phyloP scores from a whole-genome alignment of 2,113 vertebrate species.

The Stictonetta naevosa region DNA sequence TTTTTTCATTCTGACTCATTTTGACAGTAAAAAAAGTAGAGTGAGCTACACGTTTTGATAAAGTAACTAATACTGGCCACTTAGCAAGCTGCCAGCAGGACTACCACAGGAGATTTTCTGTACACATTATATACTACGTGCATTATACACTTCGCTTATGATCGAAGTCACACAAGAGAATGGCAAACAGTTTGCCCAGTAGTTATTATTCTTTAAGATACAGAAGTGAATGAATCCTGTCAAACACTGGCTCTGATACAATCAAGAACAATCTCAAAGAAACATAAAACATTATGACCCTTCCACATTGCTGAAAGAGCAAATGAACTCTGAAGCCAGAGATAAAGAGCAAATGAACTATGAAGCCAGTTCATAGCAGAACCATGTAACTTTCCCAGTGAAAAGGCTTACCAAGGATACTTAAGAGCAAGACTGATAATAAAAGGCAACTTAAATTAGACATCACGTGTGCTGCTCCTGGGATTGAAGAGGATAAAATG shows the following conservation, averaged over 20 bases:
- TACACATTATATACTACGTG: background rate
- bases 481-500: background rate
- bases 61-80: background rate
- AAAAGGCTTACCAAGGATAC: background rate
- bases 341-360: background rate
- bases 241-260: background rate
- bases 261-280: background rate
- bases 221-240: background rate
- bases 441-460: background rate
- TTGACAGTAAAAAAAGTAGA: background rate
- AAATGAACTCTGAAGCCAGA: background rate
- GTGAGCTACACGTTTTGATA: background rate
- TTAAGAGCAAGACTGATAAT: background rate
- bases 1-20: background rate
- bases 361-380: background rate
- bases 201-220: background rate
- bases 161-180: background rate
- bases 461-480: background rate
- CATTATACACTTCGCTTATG: background rate
- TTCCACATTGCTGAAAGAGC: background rate
- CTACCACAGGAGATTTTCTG: background rate
- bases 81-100: background rate
- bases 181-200: background rate
- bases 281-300: background rate
- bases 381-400: background rate